Evolutionary conservation across 2,888 invertebrate genomes (phyloP).

Genomic region (Leptodirus hochenwartii): DNA sequence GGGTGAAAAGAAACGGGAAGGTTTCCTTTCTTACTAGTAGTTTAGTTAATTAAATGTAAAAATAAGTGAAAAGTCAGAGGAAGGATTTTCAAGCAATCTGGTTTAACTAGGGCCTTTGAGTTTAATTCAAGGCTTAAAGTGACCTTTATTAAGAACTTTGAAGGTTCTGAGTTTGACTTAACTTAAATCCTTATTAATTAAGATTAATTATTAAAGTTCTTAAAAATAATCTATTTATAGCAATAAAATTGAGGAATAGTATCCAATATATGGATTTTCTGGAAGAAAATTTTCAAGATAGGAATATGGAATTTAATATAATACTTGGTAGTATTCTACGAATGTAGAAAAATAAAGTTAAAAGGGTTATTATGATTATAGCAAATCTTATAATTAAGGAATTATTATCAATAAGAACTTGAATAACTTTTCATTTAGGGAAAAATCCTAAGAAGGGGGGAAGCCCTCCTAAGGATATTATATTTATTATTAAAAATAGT

Average conservation of each 20-base stretch:
- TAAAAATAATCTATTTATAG: constrained; percentile 18
- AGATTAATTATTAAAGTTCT: constrained; percentile 11
- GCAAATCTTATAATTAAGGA: constrained; percentile 27
- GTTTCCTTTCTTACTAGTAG: too few species aligned
- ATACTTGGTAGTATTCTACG: constrained; percentile 33
- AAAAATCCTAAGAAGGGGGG: constrained; percentile 43
- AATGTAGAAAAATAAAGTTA: constrained; percentile 36
- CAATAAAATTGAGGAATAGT: constrained; percentile 19
- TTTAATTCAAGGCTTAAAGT: constrained; percentile 34
- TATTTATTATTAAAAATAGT: constrained; percentile 32
- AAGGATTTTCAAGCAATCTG: too few species aligned
- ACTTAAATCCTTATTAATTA: constrained; percentile 34
- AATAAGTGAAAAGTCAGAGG: too few species aligned
- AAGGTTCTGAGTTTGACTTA: constrained; percentile 42
- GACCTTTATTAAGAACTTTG: constrained; percentile 39
- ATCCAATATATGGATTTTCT: constrained; percentile 7
- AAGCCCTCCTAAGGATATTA: constrained; percentile 37
- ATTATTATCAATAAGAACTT: constrained; percentile 29
- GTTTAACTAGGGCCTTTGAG: too few species aligned
- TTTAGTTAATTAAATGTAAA: too few species aligned
- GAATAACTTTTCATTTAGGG: constrained; percentile 39
- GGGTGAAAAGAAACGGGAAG: too few species aligned
- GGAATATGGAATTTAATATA: constrained; percentile 25
- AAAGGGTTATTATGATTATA: constrained; percentile 33
- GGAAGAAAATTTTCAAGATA: constrained; percentile 1